Percentiles rank a stretch among this genome's conserved stretches.
These are phyloP conservation scores for Bagarius yarrelli DNA, from an alignment of 2,113 vertebrate genomes.

Conservation along the genomic window DNA sequence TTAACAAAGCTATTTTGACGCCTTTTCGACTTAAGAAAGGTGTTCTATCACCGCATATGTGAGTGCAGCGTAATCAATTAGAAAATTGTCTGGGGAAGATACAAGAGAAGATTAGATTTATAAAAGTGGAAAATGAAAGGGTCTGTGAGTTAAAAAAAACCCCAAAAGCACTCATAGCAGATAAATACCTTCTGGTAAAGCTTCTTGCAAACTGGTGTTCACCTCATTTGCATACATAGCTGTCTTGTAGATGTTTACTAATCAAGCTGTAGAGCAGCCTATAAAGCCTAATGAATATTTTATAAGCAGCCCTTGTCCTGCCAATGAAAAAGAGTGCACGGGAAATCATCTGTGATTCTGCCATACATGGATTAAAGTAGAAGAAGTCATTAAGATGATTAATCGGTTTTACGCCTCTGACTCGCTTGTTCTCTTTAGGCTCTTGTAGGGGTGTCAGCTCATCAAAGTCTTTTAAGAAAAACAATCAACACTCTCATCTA, in stretches of 20 bases:
- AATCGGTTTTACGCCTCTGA: background rate
- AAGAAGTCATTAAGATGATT: conserved; percentile 41
- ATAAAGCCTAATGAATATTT: conserved; percentile 50
- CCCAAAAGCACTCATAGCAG: conserved; percentile 6
- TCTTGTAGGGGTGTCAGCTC: conserved; percentile 20
- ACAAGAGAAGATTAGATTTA: background rate
- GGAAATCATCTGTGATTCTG: conserved; percentile 43
- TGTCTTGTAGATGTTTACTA: conserved; percentile 44
- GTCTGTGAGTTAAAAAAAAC: background rate
- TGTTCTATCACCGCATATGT: conserved; percentile 1
- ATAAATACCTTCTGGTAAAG: conserved; percentile 38
- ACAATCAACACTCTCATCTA: conserved; percentile 8
- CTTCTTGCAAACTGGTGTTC: conserved; percentile 14
- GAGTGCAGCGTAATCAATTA: conserved; percentile 18
- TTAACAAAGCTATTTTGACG: conserved; percentile 21
- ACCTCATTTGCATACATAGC: conserved; percentile 45
- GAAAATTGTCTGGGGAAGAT: conserved; percentile 20
- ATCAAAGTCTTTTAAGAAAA: conserved; percentile 26
- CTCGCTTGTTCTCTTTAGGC: conserved; percentile 10
- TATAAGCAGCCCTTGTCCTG: conserved; percentile 26
- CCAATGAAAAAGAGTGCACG: conserved; percentile 39
- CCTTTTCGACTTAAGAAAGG: background rate
- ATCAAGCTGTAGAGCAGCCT: conserved; percentile 41
- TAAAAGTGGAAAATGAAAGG: background rate
- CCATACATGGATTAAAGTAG: conserved; percentile 33